Base-by-base conservation (phyloP, 2,888 invertebrate species). In the Drosophila maculinotata region DNA sequence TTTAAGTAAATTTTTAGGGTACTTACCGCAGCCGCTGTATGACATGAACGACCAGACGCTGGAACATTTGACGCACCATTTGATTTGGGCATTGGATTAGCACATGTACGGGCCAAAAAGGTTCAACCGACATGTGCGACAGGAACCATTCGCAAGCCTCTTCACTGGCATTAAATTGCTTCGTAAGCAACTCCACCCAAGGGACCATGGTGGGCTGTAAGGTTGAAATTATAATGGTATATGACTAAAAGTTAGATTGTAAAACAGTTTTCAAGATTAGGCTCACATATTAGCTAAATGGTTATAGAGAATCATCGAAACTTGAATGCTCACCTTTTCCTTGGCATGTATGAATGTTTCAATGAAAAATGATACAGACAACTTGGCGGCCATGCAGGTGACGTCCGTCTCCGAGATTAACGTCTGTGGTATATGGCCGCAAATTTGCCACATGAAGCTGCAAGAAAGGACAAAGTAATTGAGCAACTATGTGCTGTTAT, bases 271-370 rank as follows among this genome's bases (percentile, higher is more conserved):
- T n/a, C n/a, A n/a, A n/a, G n/a, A n/a, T n/a, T n/a, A n/a, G n/a
- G n/a, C n/a, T n/a, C n/a, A n/a, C n/a, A n/a, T 20, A 28, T 41
- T 30, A n/a, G 1, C 8, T 51, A 15, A 14, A 14, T 35, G 6
- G 23, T 6, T 48, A 23, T 17, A 5, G 25, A 23, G 14, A 15
- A 2, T 26, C 17, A 26, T 8, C n/a, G n/a, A n/a, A n/a, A n/a
- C n/a, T 15, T 20, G 2, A 15, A 8, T 42, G 25, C 69, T 78
- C 90, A 96, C 96, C 94, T 98, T 98, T 92, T 98, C 98, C 92
- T 98, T 98, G 41, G 98, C 97, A 91, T 98, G 98, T 89, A 98
- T 98, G 87, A 98, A 97, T 0, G 98, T 98, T 92, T 98, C 98
- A 72, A 98, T 95, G 84, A 98, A 98, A 92, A 98, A 98, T 0